Base-by-base conservation (phyloP, 1,140 invertebrate genomes). In the Lasioglossum baleicum region DNA sequence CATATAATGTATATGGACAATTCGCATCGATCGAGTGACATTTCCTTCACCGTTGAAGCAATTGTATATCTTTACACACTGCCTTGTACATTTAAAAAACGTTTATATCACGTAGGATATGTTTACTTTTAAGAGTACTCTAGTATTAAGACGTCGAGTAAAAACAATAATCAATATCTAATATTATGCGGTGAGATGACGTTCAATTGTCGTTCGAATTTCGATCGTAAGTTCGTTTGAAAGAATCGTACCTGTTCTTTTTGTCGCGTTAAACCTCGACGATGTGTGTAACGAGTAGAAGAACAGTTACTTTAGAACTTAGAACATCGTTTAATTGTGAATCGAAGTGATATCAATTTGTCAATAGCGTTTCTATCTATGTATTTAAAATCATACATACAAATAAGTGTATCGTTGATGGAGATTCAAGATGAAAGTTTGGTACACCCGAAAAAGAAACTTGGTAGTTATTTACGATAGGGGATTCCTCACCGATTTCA, bases 11-110 rank as follows among this genome's bases (percentile, higher is more conserved):
- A 6, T 26, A 64, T 0, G 11, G 13, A n/a, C 7, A 26, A 22
- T 68, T 65, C 7, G 0, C 22, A 31, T n/a, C 8, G 2, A 44
- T 48, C 3, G 31, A 60, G 42, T 40, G 61, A 66, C 8, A 22
- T 1, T 22, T 65, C 42, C 35, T 44, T n/a, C 40, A 17, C 35
- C 42, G 20, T 26, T 1, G 6, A 68, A 61, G 5, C n/a, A 76
- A 68, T 51, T 56, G 8, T 44, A 70, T 40, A 15, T 40, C n/a
- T 61, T 67, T n/a, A n/a, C 6, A 67, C 71, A 80, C 71, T 80
- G 77, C 71, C 71, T 74, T 75, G 63, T 66, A 56, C 58, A 80
- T 67, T 67, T 79, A 44, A n/a, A n/a, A 10, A 48, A 80, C 31
- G 20, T 51, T 74, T 66, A 10, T 65, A 72, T 63, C 61, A 73